Evolutionary conservation across 2,888 invertebrate species (phyloP).

Genomic region (Thymelicus acteon): DNA sequence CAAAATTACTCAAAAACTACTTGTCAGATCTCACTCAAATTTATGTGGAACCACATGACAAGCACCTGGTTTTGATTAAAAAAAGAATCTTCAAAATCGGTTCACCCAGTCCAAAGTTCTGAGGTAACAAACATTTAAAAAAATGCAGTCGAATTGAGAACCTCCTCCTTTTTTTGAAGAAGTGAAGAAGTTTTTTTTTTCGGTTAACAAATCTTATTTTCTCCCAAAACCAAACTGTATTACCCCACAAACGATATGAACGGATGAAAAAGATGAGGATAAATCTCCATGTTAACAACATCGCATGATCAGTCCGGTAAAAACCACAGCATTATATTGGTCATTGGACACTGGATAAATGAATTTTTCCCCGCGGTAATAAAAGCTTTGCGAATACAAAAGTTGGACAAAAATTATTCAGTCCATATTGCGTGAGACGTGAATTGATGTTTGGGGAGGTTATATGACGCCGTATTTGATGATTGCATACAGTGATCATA

Average conservation of each 20-base stretch:
- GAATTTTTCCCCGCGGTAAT: slow-evolving; percentile 50
- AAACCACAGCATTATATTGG: slow-evolving; percentile 49
- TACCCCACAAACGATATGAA: not conserved
- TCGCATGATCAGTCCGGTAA: slow-evolving; percentile 44
- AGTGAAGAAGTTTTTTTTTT: too few relatives aligned
- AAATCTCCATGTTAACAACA: slow-evolving; percentile 35
- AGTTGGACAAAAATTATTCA: slow-evolving; percentile 55
- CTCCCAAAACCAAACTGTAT: too few relatives aligned
- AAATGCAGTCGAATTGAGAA: too few relatives aligned
- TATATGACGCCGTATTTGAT: not conserved
- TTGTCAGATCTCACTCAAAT: too few relatives aligned
- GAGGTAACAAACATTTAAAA: too few relatives aligned
- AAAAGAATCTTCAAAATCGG: too few relatives aligned
- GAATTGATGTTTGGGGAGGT: slow-evolving; percentile 57
- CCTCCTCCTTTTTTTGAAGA: too few relatives aligned
- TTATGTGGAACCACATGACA: too few relatives aligned
- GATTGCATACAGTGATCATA: not conserved
- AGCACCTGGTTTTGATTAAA: too few relatives aligned
- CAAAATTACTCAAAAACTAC: too few relatives aligned
- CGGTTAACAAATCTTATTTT: too few relatives aligned
- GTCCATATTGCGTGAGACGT: slow-evolving; percentile 55
- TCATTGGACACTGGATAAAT: slow-evolving; percentile 49
- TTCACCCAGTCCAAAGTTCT: too few relatives aligned
- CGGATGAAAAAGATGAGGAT: slow-evolving; percentile 13
- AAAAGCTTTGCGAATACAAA: slow-evolving; percentile 49